Percentiles rank a stretch among this genome's conserved stretches.
phyloP scores from a whole-genome alignment of 1,140 invertebrate species.

The Agraylea sexmaculata region DNA sequence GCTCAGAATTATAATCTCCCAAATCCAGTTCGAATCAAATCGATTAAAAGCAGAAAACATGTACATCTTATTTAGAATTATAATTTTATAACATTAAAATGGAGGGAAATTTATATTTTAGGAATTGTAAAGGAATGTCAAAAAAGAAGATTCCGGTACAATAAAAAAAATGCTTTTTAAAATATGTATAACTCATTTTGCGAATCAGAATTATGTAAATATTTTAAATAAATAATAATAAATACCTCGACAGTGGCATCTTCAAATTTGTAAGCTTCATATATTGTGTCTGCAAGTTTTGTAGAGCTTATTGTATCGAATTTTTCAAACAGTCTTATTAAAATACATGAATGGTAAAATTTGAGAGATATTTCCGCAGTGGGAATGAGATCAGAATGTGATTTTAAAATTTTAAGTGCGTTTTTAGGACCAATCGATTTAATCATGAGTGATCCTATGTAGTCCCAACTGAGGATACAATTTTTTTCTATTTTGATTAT shows the following conservation, averaged over 20 bases:
- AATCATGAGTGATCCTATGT: slow-evolving; percentile 33
- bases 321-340: slow-evolving; percentile 33
- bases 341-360: slow-evolving; percentile 34
- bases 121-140: too few relatives aligned
- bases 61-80: too few relatives aligned
- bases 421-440: slow-evolving; percentile 37
- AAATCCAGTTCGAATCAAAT: too few relatives aligned
- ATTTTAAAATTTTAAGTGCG: slow-evolving; percentile 31
- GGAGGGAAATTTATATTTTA: too few relatives aligned
- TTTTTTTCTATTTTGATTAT: not conserved
- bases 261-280: slow-evolving; percentile 31
- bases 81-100: too few relatives aligned
- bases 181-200: too few relatives aligned
- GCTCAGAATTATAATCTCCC: too few relatives aligned
- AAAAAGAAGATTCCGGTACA: too few relatives aligned
- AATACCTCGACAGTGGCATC: slow-evolving; percentile 32
- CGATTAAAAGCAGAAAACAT: too few relatives aligned
- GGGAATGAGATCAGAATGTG: slow-evolving; percentile 30
- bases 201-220: slow-evolving; percentile 1
- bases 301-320: slow-evolving; percentile 28
- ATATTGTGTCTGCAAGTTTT: slow-evolving; percentile 33
- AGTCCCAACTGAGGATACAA: slow-evolving; percentile 36
- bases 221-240: slow-evolving; percentile 8
- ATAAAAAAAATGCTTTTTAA: too few relatives aligned
- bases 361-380: slow-evolving; percentile 30